Percentiles rank a stretch among this genome's conserved stretches.
Conservation (phyloP, 2,888 invertebrate genomes). For the Andrena camellia region DNA sequence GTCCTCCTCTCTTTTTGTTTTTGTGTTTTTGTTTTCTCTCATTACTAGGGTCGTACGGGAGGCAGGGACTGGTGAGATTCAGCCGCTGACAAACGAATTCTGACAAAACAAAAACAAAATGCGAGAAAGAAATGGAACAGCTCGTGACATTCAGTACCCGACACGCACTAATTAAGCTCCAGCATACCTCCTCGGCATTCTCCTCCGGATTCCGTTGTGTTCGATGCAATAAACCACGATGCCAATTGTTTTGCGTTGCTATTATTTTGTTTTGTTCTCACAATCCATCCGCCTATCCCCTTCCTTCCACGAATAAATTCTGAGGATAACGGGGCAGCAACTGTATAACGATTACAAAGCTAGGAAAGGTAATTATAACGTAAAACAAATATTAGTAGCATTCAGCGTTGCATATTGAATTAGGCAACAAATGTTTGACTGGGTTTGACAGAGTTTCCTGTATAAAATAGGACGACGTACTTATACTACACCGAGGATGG, state of each 20-base stretch:
- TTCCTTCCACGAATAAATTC: neutral
- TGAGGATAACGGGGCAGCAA: neutral
- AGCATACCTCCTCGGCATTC: constrained; percentile 41
- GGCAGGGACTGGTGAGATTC: constrained; percentile 61
- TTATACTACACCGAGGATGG: neutral
- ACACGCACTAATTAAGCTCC: constrained; percentile 63
- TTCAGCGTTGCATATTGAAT: neutral
- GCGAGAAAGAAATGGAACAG: constrained; percentile 52
- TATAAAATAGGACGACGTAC: neutral
- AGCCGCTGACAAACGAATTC: constrained; percentile 53
- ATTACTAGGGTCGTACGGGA: constrained; percentile 72
- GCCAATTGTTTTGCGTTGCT: constrained; percentile 46
- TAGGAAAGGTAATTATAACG: constrained; percentile 2
- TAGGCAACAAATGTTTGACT: neutral
- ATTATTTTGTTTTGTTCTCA: constrained; percentile 45
- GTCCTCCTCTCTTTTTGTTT: constrained; percentile 34
- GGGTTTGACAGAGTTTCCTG: neutral
- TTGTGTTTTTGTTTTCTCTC: constrained; percentile 62
- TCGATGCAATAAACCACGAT: constrained; percentile 51
- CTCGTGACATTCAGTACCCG: constrained; percentile 47
- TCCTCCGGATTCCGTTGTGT: constrained; percentile 37
- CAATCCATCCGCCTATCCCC: neutral
- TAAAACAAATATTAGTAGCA: neutral
- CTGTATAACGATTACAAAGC: neutral
- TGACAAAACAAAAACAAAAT: constrained; percentile 31